phyloP scores from a whole-genome alignment of 2,797 vertebrate genomes.

The Cuculus canorus region DNA sequence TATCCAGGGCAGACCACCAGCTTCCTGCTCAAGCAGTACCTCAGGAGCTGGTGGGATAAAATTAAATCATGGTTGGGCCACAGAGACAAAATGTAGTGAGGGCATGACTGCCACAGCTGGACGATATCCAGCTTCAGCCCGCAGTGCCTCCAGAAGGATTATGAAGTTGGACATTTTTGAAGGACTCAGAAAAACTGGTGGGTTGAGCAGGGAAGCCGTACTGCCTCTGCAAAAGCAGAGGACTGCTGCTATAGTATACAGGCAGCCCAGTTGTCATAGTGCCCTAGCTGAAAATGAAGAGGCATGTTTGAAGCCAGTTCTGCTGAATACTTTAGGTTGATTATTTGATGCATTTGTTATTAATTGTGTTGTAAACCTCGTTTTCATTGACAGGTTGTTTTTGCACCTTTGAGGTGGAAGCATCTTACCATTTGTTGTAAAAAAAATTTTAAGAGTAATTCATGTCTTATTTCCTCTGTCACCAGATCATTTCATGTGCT shows the following conservation, averaged over 20 bases:
- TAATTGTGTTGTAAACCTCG: background rate
- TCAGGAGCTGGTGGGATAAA: background rate
- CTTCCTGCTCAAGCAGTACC: background rate
- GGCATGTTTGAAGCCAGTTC: background rate
- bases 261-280: background rate
- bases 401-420: background rate
- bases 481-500: background rate
- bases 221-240: background rate
- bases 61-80: background rate
- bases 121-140: background rate
- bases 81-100: background rate
- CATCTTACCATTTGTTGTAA: background rate
- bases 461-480: background rate
- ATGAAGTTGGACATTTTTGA: background rate
- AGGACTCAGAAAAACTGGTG: background rate
- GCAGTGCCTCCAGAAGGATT: background rate
- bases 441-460: slow-evolving; percentile 18
- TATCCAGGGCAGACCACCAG: background rate
- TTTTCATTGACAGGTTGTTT: background rate
- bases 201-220: background rate
- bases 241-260: background rate
- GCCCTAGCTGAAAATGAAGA: background rate
- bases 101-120: background rate
- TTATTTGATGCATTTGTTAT: background rate
- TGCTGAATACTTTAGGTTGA: background rate